Conservation (phyloP, 2,797 vertebrate species). For the Sylvia borin region DNA sequence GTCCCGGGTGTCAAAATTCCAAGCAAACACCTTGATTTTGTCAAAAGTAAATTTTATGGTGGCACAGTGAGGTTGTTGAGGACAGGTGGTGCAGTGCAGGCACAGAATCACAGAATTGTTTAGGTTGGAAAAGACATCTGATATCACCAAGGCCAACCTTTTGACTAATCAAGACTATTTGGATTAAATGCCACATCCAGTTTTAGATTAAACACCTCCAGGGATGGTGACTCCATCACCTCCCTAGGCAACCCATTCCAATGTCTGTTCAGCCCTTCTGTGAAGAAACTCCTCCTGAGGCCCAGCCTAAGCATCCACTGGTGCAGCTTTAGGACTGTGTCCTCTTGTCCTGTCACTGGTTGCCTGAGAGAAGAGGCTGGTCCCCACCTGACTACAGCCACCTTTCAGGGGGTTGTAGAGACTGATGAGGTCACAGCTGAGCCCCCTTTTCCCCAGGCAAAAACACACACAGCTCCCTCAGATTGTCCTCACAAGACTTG, state of each 20-base stretch:
- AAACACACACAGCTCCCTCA: not conserved
- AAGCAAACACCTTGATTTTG: rapidly evolving
- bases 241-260: not conserved
- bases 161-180: not conserved
- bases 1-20: rapidly evolving
- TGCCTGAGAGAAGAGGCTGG: not conserved
- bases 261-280: not conserved
- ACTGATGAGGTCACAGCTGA: too few relatives aligned
- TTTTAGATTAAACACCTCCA: not conserved
- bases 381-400: not conserved
- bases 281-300: not conserved
- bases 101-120: not conserved
- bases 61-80: rapidly evolving
- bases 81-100: rapidly evolving
- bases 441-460: not conserved
- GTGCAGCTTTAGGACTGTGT: too few relatives aligned
- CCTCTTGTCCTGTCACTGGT: not conserved
- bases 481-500: not conserved
- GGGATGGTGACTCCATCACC: not conserved
- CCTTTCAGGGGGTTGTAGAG: not conserved
- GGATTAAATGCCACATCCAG: not conserved
- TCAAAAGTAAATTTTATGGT: not conserved
- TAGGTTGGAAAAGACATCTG: not conserved
- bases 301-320: not conserved
- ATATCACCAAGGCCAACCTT: not conserved